Percentiles rank a stretch among this genome's conserved stretches.
These are phyloP conservation scores for Drosophila nigricruria DNA, from an alignment of 2,888 invertebrate genomes.

Conservation along the genomic window DNA sequence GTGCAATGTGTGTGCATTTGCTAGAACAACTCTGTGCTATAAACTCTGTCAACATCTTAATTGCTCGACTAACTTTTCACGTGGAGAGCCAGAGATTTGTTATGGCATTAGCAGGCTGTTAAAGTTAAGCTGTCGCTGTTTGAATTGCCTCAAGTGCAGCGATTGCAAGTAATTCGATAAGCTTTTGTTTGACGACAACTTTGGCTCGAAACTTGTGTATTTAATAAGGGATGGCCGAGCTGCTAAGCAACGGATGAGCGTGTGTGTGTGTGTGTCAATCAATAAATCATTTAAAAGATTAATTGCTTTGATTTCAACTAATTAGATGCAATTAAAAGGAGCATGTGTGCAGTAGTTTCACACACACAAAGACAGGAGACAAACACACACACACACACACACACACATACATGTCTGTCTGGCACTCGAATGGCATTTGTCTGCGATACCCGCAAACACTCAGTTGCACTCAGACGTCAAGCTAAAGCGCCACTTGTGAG, in stretches of 20 bases:
- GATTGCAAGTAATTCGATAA: not conserved
- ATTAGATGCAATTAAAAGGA: slow-evolving; percentile 21
- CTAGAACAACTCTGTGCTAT: no score
- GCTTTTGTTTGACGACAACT: slow-evolving; percentile 1
- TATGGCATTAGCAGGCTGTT: slow-evolving; percentile 8
- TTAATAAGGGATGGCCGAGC: not conserved
- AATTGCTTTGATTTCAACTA: not conserved
- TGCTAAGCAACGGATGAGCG: not conserved
- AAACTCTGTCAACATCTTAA: not conserved
- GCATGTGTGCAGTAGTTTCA: not conserved
- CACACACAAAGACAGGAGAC: not conserved
- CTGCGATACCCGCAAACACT: slow-evolving; percentile 43
- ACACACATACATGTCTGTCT: not conserved
- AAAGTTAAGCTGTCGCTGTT: not conserved
- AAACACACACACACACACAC: not conserved
- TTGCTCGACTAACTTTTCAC: not conserved
- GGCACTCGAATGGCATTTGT: slow-evolving; percentile 22
- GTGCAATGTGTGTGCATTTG: no score
- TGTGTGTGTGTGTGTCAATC: not conserved
- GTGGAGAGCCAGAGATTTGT: not conserved
- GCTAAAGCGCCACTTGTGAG: slow-evolving; percentile 33
- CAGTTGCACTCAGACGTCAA: slow-evolving; percentile 33
- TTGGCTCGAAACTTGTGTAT: not conserved
- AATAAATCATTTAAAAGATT: slow-evolving; percentile 11
- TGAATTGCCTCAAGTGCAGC: not conserved